These are phyloP conservation scores for Eurypyga helias DNA, from an alignment of 2,113 vertebrate species.

Conservation along the genomic window DNA sequence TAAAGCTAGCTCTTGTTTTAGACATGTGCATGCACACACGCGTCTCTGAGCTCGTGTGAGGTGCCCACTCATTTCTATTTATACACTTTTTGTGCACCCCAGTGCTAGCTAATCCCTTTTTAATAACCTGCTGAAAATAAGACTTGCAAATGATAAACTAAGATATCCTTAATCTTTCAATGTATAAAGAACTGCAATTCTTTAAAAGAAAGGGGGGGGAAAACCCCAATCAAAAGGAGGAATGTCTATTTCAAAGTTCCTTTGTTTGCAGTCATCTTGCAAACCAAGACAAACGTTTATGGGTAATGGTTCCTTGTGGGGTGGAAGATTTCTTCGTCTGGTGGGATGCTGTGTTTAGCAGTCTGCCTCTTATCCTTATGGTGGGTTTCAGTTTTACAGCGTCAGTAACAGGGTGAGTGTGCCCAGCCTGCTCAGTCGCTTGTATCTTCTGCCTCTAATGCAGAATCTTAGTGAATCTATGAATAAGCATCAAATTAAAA, in stretches of 20 bases:
- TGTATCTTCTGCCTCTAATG: neutral
- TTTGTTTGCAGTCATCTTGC: neutral
- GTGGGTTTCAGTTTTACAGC: neutral
- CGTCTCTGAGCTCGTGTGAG: neutral
- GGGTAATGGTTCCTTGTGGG: neutral
- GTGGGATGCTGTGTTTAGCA: neutral
- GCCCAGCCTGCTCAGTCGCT: neutral
- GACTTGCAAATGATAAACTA: neutral
- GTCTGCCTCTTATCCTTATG: neutral
- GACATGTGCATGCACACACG: fast-evolving
- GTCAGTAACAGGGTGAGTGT: neutral
- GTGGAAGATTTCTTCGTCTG: neutral
- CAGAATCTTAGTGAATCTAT: neutral
- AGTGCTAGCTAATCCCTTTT: neutral
- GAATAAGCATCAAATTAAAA: conserved; percentile 3
- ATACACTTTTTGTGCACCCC: neutral
- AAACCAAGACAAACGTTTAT: neutral
- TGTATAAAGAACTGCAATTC: neutral
- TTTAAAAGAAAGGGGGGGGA: neutral
- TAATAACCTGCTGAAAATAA: neutral
- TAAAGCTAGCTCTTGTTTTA: neutral
- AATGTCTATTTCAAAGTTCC: neutral
- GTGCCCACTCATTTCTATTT: neutral
- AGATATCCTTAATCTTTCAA: neutral
- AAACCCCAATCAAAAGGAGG: neutral